Evolutionary conservation across 2,113 vertebrate species (phyloP).

Genomic region (Mormyrus iriodes): DNA sequence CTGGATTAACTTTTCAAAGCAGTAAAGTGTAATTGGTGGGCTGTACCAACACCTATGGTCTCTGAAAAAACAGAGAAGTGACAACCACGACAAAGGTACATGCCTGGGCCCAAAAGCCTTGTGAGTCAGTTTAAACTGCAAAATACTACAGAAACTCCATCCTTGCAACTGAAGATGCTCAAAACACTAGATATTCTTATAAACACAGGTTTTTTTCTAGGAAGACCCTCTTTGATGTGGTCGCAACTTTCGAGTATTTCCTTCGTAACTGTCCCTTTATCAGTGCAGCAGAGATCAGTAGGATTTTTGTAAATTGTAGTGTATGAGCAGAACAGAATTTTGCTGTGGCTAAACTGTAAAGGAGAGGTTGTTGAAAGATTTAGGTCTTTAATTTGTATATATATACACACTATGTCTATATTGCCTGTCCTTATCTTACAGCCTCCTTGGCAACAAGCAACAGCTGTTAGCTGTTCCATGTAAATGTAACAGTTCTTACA

Average conservation of each 20-base stretch:
- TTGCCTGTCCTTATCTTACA: background rate
- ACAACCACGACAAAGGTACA: background rate
- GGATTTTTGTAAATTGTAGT: background rate
- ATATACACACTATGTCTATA: background rate
- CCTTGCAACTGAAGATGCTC: background rate
- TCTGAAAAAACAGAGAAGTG: background rate
- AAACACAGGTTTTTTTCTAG: background rate
- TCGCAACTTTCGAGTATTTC: conserved; percentile 13
- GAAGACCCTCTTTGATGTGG: conserved; percentile 14
- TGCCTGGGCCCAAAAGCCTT: background rate
- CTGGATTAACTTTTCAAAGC: background rate
- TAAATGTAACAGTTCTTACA: background rate
- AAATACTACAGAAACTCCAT: background rate
- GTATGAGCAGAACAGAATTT: background rate
- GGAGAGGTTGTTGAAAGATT: background rate
- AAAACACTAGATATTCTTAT: background rate
- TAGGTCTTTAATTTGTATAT: background rate
- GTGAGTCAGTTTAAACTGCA: background rate
- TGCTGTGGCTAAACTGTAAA: background rate
- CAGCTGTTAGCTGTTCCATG: background rate
- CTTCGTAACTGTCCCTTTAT: background rate
- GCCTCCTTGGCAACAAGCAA: background rate
- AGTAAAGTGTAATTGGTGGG: background rate
- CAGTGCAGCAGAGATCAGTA: background rate
- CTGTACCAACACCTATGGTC: background rate